A percentile compares a stretch with the other conserved stretches of the same genome.
phyloP scores from a whole-genome alignment of 1,140 invertebrate species.

The Tribolium madens region DNA sequence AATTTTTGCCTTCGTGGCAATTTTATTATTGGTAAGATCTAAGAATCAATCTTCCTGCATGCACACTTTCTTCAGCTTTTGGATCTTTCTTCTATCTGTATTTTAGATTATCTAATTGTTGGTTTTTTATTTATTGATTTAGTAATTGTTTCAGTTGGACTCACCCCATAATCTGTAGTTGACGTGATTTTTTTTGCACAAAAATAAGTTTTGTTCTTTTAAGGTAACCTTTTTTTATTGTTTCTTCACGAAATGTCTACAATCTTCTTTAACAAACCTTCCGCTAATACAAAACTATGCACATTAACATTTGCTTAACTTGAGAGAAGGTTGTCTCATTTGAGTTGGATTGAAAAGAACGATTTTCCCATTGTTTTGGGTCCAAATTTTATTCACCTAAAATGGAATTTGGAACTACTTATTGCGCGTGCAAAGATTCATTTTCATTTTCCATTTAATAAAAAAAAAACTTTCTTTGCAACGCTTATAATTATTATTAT shows the following conservation, averaged over 20 bases:
- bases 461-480: too few species aligned
- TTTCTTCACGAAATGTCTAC: conserved; percentile 3
- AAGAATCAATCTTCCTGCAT: conserved; percentile 41
- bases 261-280: neutral
- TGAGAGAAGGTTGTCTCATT: too few species aligned
- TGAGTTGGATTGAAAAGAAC: too few species aligned
- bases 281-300: neutral
- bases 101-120: conserved; percentile 16
- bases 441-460: too few species aligned
- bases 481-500: too few species aligned
- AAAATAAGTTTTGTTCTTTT: conserved; percentile 51
- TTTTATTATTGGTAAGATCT: conserved; percentile 51
- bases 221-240: conserved; percentile 53
- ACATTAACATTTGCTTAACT: neutral
- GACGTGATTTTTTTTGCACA: conserved; percentile 61
- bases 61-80: neutral
- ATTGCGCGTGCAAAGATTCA: too few species aligned
- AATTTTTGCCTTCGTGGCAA: conserved; percentile 55
- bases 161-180: conserved; percentile 60
- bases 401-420: too few species aligned
- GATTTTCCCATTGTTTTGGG: too few species aligned
- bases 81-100: neutral
- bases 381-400: too few species aligned
- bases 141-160: conserved; percentile 64
- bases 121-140: conserved; percentile 58